phyloP scores from a whole-genome alignment of 2,888 invertebrate species.

The Lithophane ornitopus region DNA sequence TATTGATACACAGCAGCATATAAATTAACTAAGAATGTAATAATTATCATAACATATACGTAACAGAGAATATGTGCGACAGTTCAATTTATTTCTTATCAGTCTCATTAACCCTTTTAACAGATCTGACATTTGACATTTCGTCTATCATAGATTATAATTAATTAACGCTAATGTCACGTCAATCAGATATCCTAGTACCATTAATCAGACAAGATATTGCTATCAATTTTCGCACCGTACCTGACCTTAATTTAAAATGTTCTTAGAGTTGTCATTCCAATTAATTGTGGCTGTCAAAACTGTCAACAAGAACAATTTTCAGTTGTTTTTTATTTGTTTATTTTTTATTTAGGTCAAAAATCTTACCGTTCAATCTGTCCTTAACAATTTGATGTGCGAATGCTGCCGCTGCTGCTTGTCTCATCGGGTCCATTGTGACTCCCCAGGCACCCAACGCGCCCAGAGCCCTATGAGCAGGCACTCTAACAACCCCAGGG shows the following conservation, averaged over 20 bases:
- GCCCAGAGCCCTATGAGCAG: conserved; percentile 93
- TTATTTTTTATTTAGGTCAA: neutral
- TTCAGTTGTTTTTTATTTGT: no score
- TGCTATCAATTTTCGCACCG: conserved; percentile 7
- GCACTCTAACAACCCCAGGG: conserved; percentile 95
- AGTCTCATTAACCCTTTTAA: conserved; percentile 49
- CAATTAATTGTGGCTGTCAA: no score
- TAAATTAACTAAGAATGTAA: conserved; percentile 25
- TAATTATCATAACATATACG: conserved; percentile 35
- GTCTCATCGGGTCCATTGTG: conserved; percentile 92
- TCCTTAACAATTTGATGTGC: conserved; percentile 96
- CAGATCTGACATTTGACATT: conserved; percentile 56
- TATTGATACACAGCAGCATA: conserved; percentile 22
- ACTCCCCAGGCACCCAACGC: conserved; percentile 90
- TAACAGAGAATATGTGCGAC: conserved; percentile 32
- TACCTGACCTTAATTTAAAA: conserved; percentile 15
- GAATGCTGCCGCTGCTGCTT: conserved; percentile 93
- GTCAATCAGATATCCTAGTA: conserved; percentile 22
- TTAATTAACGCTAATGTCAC: conserved; percentile 31
- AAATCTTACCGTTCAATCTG: conserved; percentile 94
- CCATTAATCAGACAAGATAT: conserved; percentile 7
- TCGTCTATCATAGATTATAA: conserved; percentile 31
- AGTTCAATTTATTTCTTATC: conserved; percentile 33
- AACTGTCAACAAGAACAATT: no score
- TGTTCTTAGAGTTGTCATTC: neutral